These are phyloP conservation scores for Aphrophora alni DNA, from an alignment of 2,888 invertebrate genomes.

Conservation along the genomic window DNA sequence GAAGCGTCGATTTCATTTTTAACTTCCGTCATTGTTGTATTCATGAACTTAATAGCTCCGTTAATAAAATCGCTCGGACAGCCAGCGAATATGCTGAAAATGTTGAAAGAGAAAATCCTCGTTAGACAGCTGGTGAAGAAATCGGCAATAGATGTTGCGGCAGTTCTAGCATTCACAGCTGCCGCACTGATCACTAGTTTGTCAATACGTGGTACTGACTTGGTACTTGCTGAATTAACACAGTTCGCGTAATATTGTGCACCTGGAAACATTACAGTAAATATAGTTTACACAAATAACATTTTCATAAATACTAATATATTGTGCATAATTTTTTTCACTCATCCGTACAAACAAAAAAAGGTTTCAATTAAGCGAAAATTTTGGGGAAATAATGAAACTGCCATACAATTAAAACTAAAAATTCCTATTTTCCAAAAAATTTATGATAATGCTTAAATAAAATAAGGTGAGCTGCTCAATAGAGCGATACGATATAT, in stretches of 20 bases:
- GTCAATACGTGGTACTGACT: not conserved
- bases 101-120: not conserved
- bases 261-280: too few relatives aligned
- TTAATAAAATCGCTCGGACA: not conserved
- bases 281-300: too few relatives aligned
- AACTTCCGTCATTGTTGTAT: not conserved
- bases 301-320: too few relatives aligned
- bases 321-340: too few relatives aligned
- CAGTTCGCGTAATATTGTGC: not conserved
- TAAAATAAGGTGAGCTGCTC: too few relatives aligned
- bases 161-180: not conserved
- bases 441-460: too few relatives aligned
- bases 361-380: too few relatives aligned
- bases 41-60: not conserved
- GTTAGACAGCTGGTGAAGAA: not conserved
- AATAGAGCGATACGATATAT: too few relatives aligned
- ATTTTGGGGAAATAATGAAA: too few relatives aligned
- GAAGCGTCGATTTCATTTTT: not conserved
- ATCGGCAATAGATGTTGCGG: not conserved
- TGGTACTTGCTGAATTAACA: not conserved
- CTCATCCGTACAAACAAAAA: too few relatives aligned
- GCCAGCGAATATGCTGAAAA: not conserved
- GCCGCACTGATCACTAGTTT: not conserved
- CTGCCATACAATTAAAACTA: too few relatives aligned
- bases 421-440: too few relatives aligned